Percentiles rank a stretch among this genome's conserved stretches.
Evolutionary conservation across 1,140 invertebrate genomes (phyloP).

Genomic region (Helicoverpa zea): DNA sequence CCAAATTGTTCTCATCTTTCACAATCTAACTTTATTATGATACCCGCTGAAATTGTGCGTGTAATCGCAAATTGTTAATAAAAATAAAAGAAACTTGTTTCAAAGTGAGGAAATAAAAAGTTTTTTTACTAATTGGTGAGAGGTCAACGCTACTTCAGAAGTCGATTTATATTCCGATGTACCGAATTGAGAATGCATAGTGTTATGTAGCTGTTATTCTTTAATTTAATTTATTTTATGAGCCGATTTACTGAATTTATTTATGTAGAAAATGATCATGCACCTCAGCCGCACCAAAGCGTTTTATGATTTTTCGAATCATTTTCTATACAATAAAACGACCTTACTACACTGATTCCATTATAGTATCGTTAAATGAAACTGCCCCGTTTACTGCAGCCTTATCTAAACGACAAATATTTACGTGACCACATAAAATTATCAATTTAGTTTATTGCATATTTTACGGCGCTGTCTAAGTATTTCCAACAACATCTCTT

Average conservation of each 20-base stretch:
- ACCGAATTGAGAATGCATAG: slow-evolving; percentile 30
- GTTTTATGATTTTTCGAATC: not conserved
- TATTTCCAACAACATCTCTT: slow-evolving; percentile 6
- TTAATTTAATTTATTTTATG: slow-evolving; percentile 28
- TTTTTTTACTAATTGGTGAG: slow-evolving; percentile 18
- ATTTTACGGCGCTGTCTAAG: slow-evolving; percentile 9
- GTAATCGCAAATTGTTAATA: slow-evolving; percentile 62
- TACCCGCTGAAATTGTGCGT: slow-evolving; percentile 53
- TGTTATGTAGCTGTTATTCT: slow-evolving; percentile 17
- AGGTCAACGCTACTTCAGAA: slow-evolving; percentile 62
- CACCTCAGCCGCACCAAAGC: not conserved
- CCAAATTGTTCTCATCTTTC: slow-evolving; percentile 44
- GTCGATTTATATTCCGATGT: slow-evolving; percentile 38
- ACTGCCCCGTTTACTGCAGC: not conserved
- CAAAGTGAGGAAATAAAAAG: slow-evolving; percentile 30
- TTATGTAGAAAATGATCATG: not conserved
- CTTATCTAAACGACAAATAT: slow-evolving; percentile 22
- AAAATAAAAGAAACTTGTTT: slow-evolving; percentile 55
- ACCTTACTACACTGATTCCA: not conserved
- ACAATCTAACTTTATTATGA: slow-evolving; percentile 43
- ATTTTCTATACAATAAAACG: not conserved
- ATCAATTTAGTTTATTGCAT: slow-evolving; percentile 24
- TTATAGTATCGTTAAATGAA: not conserved
- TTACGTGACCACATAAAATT: slow-evolving; percentile 12
- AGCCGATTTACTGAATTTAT: not conserved